Conservation (phyloP, 2,797 vertebrate species). For the Gastrophryne carolinensis region DNA sequence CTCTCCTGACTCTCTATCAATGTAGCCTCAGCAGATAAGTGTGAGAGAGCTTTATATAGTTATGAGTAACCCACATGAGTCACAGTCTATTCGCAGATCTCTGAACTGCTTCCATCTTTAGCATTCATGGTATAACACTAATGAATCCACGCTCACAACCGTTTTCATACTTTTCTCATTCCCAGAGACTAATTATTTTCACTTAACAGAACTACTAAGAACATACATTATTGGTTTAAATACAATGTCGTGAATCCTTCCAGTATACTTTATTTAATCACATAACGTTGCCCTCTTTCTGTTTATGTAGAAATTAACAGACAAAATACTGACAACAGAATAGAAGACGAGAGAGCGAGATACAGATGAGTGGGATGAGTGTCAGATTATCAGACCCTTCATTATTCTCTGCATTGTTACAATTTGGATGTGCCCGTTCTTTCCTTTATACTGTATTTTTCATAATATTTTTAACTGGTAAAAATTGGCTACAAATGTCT, state of each 20-base stretch:
- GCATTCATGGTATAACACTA: constrained; percentile 31
- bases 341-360: too few species aligned
- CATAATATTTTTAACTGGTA: too few species aligned
- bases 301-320: too few species aligned
- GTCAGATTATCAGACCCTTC: too few species aligned
- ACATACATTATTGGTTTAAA: background rate
- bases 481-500: too few species aligned
- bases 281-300: too few species aligned
- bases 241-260: background rate
- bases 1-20: background rate
- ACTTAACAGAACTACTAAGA: background rate
- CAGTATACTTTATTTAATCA: too few species aligned
- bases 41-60: constrained; percentile 43
- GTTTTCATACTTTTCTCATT: constrained; percentile 1
- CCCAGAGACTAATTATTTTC: background rate
- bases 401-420: too few species aligned
- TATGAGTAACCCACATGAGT: constrained; percentile 44
- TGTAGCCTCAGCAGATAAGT: constrained; percentile 22
- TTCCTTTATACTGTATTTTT: too few species aligned
- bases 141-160: constrained; percentile 17
- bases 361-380: too few species aligned
- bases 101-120: constrained; percentile 30
- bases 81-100: constrained; percentile 42
- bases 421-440: too few species aligned
- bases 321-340: too few species aligned